Percentiles rank a stretch among this genome's conserved stretches.
phyloP scores from a whole-genome alignment of 2,113 vertebrate species.

The Menura novaehollandiae region DNA sequence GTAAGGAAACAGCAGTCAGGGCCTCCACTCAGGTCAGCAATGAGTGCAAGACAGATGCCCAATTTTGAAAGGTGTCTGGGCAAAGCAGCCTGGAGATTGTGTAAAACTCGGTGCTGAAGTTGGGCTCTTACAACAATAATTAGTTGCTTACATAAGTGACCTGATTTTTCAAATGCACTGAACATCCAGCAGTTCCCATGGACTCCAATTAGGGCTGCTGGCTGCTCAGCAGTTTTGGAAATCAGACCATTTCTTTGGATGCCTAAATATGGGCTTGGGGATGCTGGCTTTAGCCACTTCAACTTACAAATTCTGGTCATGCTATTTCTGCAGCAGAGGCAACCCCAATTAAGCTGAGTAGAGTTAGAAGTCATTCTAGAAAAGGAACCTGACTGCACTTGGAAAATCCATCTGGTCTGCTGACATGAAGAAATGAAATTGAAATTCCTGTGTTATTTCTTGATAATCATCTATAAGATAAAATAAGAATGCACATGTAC shows the following conservation, averaged over 20 bases:
- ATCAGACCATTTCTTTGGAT: conserved; percentile 19
- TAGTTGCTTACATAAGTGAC: conserved; percentile 48
- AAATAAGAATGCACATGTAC: neutral
- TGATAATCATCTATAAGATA: neutral
- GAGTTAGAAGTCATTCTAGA: neutral
- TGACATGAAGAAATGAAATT: neutral
- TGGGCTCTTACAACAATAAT: neutral
- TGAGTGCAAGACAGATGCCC: neutral
- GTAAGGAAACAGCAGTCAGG: neutral
- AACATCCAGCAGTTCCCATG: conserved; percentile 20
- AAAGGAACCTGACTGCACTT: neutral
- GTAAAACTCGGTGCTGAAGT: neutral
- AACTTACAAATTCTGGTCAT: neutral
- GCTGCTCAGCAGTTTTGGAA: conserved; percentile 31
- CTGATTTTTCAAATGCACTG: conserved; percentile 28
- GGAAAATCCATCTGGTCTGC: neutral
- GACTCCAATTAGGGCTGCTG: conserved; percentile 25
- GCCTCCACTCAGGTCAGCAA: neutral
- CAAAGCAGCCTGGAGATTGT: neutral
- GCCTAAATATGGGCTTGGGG: neutral
- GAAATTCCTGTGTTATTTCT: neutral
- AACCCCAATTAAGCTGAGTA: neutral
- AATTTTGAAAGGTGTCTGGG: neutral
- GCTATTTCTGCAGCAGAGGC: neutral
- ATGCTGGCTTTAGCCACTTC: neutral